A percentile compares a stretch with the other conserved stretches of the same genome.
phyloP scores from a whole-genome alignment of 2,888 invertebrate genomes.

The Scotopteryx bipunctaria region DNA sequence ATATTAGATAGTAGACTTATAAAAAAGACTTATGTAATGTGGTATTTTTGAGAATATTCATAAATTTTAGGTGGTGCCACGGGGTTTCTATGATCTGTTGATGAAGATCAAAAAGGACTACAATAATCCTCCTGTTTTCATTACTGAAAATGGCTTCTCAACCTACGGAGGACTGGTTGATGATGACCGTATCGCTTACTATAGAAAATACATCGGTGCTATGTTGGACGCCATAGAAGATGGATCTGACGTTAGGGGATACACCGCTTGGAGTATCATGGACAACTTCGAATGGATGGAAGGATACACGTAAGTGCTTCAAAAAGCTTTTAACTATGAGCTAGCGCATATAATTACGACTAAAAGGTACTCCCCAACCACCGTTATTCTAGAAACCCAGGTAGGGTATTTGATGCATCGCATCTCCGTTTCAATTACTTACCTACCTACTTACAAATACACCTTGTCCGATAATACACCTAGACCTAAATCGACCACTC shows the following conservation, averaged over 20 bases:
- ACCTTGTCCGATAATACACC: too few species aligned
- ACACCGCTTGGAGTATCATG: constrained; percentile 84
- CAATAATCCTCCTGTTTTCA: constrained; percentile 76
- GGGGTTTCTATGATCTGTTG: constrained; percentile 81
- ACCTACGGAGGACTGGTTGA: constrained; percentile 59
- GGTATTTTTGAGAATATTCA: neutral
- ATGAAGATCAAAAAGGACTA: constrained; percentile 72
- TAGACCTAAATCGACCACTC: too few species aligned
- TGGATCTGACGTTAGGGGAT: constrained; percentile 72
- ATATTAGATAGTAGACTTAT: too few species aligned
- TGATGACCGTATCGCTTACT: constrained; percentile 61
- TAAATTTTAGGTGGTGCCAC: constrained; percentile 55
- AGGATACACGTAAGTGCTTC: constrained; percentile 81
- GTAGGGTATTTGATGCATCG: too few species aligned
- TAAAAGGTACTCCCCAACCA: too few species aligned
- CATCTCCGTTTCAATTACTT: too few species aligned
- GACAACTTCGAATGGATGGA: constrained; percentile 85
- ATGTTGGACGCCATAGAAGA: constrained; percentile 70
- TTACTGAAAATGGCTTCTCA: constrained; percentile 82
- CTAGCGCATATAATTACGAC: too few species aligned
- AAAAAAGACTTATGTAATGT: neutral
- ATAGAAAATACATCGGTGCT: constrained; percentile 60
- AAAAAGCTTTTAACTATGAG: too few species aligned
- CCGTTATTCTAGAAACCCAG: too few species aligned
- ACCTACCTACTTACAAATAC: too few species aligned